Percentiles rank a stretch among this genome's conserved stretches.
Evolutionary conservation across 2,797 vertebrate species (phyloP).

Genomic region (Macrochelys suwanniensis): DNA sequence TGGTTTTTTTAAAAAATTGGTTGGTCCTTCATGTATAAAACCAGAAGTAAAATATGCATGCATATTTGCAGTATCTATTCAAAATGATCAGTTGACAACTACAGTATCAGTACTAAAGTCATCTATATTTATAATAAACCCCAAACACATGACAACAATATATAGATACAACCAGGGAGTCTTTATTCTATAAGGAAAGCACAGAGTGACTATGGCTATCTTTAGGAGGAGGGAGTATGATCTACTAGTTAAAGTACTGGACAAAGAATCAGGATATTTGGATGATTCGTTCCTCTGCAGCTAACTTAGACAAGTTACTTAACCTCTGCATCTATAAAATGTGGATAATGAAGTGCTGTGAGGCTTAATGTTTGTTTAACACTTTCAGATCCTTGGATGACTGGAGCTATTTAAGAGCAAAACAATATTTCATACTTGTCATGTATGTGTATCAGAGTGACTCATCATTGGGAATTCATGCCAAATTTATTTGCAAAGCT

Average conservation of each 20-base stretch:
- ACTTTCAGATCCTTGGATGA: not conserved
- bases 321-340: not conserved
- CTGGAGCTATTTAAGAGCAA: not conserved
- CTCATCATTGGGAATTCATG: not conserved
- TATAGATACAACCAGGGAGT: not conserved
- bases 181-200: fast-evolving
- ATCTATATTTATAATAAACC: not conserved
- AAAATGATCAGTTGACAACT: not conserved
- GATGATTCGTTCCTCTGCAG: not conserved
- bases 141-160: not conserved
- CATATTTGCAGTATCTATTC: not conserved
- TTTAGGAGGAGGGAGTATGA: not conserved
- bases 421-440: not conserved
- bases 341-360: not conserved
- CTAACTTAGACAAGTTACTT: not conserved
- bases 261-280: not conserved
- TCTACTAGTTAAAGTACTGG: not conserved
- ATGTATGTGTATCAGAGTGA: not conserved
- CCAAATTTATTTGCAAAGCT: not conserved
- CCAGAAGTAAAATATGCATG: not conserved
- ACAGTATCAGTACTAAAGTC: not conserved
- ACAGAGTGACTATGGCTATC: not conserved
- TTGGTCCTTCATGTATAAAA: not conserved
- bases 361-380: not conserved
- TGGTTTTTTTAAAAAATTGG: not conserved